Conservation (phyloP, 2,797 vertebrate species). For the Dendrocincla tyrannina region DNA sequence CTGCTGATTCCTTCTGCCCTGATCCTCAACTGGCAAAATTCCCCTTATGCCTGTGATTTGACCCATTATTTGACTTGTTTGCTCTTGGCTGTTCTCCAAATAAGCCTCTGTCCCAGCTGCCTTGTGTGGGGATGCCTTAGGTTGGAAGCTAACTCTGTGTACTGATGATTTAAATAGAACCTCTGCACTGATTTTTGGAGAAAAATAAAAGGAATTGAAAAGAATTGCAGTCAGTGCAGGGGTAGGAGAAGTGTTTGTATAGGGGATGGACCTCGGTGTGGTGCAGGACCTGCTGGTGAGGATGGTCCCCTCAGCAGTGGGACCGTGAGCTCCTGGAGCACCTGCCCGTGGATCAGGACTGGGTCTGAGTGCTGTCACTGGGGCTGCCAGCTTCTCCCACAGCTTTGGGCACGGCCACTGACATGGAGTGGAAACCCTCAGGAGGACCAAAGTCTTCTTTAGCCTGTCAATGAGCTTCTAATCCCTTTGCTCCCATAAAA, state of each 20-base stretch:
- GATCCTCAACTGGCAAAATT: background rate
- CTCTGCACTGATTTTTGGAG: rapidly evolving
- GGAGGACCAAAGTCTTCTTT: background rate
- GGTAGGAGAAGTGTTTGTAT: background rate
- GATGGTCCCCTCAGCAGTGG: background rate
- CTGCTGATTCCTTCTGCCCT: background rate
- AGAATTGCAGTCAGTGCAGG: background rate
- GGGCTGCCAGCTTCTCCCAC: background rate
- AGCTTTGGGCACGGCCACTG: background rate
- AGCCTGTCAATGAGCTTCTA: background rate
- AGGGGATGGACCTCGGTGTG: rapidly evolving
- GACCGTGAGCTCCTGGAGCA: background rate
- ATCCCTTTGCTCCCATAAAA: conserved; percentile 1
- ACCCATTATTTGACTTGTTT: background rate
- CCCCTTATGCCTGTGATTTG: background rate
- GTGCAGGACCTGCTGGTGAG: background rate
- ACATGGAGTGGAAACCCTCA: background rate
- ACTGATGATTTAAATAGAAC: background rate
- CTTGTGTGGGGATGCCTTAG: background rate
- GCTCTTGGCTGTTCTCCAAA: background rate
- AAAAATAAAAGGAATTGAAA: rapidly evolving
- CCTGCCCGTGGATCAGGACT: background rate
- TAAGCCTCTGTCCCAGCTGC: background rate
- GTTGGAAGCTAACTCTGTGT: rapidly evolving
- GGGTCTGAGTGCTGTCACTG: rapidly evolving